These are phyloP conservation scores for Aricia agestis DNA, from an alignment of 1,140 invertebrate genomes.

Conservation along the genomic window DNA sequence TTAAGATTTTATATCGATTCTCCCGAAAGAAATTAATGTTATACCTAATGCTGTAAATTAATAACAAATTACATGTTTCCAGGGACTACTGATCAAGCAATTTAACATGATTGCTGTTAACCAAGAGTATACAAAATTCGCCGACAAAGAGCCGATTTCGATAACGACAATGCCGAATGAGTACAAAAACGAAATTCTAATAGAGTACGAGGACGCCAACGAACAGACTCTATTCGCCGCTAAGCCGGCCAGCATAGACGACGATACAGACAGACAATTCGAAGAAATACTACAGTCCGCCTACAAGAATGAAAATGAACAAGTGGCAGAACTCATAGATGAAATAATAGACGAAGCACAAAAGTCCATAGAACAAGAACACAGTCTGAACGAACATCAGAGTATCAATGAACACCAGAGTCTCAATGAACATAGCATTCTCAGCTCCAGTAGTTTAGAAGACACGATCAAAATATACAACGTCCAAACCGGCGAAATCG, in stretches of 20 bases:
- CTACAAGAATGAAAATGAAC: slow-evolving; percentile 34
- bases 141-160: slow-evolving; percentile 49
- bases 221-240: slow-evolving; percentile 54
- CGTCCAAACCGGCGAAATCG: slow-evolving; percentile 68
- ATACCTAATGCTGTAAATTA: neutral
- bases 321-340: slow-evolving; percentile 30
- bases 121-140: slow-evolving; percentile 60
- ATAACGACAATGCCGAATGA: slow-evolving; percentile 49
- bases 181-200: slow-evolving; percentile 55
- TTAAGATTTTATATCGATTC: neutral
- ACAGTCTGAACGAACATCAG: slow-evolving; percentile 30
- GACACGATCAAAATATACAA: slow-evolving; percentile 75
- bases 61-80: slow-evolving; percentile 41
- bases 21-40: neutral
- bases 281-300: slow-evolving; percentile 61
- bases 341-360: slow-evolving; percentile 38
- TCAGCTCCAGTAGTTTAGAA: slow-evolving; percentile 68
- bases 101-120: slow-evolving; percentile 66
- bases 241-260: slow-evolving; percentile 49
- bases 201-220: slow-evolving; percentile 60
- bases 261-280: slow-evolving; percentile 62
- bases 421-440: slow-evolving; percentile 43
- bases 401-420: slow-evolving; percentile 36
- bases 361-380: slow-evolving; percentile 45
- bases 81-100: slow-evolving; percentile 70